Evolutionary conservation across 2,113 vertebrate genomes (phyloP).

Genomic region (Dasypus novemcinctus): DNA sequence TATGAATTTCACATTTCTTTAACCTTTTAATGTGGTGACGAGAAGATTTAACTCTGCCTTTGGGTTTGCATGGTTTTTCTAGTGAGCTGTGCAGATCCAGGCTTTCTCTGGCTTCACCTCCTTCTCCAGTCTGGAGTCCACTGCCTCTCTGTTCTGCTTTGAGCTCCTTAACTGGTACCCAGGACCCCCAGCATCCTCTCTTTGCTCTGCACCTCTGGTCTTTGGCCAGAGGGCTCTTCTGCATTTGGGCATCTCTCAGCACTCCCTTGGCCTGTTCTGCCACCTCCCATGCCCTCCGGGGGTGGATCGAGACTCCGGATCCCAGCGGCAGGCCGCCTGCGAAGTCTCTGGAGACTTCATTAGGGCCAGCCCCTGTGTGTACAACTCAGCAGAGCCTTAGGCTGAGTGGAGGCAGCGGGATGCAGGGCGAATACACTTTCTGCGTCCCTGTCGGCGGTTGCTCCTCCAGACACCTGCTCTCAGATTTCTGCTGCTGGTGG

Average conservation of each 20-base stretch:
- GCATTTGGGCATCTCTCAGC: not conserved
- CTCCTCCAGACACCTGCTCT: not conserved
- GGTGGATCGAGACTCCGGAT: not conserved
- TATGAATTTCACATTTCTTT: not conserved
- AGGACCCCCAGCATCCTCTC: not conserved
- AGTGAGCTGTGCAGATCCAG: not conserved
- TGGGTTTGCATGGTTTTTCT: not conserved
- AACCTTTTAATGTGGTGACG: not conserved
- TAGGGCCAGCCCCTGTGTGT: not conserved
- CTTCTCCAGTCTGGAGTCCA: not conserved
- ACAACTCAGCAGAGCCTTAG: not conserved
- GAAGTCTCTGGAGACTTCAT: slow-evolving; percentile 31
- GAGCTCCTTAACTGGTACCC: not conserved
- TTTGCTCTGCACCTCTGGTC: not conserved
- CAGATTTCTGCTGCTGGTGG: not conserved
- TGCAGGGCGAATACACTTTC: not conserved
- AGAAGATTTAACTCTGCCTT: not conserved
- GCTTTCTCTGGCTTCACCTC: not conserved
- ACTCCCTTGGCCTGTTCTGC: not conserved
- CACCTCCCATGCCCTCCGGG: not conserved
- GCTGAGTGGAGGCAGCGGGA: not conserved
- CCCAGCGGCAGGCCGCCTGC: not conserved
- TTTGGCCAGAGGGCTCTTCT: not conserved
- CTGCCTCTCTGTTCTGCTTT: not conserved
- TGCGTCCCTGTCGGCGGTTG: not conserved